Evolutionary conservation across 53 echinoderm and acorn worm species (phyloP).

Genomic region (Henricia sp.): DNA sequence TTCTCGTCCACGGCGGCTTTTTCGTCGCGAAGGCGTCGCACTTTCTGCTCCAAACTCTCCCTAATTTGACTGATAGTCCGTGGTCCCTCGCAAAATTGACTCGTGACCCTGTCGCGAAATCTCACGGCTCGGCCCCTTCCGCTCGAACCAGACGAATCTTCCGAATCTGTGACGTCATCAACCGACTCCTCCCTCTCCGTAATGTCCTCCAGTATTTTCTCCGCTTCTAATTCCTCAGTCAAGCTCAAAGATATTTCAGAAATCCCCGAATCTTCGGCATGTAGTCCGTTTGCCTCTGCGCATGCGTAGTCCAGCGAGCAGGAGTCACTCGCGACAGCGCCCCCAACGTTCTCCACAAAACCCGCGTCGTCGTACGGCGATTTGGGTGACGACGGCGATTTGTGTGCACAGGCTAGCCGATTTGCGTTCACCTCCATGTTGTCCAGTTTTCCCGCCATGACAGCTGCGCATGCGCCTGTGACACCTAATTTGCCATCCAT

Average conservation of each 20-base stretch:
- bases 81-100: neutral
- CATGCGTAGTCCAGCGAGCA: neutral
- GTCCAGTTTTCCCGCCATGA: constrained; percentile 47
- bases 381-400: constrained; percentile 20
- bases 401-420: constrained; percentile 20
- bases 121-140: neutral
- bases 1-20: constrained; percentile 83
- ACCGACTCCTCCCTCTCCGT: constrained; percentile 42
- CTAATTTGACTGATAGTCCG: constrained; percentile 81
- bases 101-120: neutral
- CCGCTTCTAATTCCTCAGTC: constrained; percentile 27
- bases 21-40: constrained; percentile 86
- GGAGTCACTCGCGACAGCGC: too few relatives aligned
- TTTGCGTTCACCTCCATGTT: constrained; percentile 49
- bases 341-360: neutral
- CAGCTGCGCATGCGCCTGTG: constrained; percentile 16
- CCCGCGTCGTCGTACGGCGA: constrained; percentile 21
- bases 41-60: constrained; percentile 86
- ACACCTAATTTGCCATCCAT: constrained; percentile 70
- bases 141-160: constrained; percentile 16
- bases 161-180: constrained; percentile 46
- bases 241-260: constrained; percentile 38
- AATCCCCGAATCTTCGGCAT: constrained; percentile 37
- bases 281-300: neutral
- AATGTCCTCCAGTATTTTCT: constrained; percentile 37